Percentiles rank a stretch among this genome's conserved stretches.
phyloP scores from a whole-genome alignment of 2,797 vertebrate species.

The Cetoscarus ocellatus region DNA sequence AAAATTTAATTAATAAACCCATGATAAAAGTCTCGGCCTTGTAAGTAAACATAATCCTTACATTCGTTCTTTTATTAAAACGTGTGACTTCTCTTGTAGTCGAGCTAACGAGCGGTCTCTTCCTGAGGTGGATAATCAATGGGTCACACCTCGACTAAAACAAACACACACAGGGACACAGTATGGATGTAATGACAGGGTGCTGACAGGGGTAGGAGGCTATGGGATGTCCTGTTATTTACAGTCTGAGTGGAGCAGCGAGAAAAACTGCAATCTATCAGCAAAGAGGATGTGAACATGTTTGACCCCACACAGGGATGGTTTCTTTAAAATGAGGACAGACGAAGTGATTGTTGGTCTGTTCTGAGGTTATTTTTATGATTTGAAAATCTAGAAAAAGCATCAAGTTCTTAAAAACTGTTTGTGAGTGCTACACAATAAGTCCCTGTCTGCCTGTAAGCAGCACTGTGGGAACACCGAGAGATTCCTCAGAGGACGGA shows the following conservation, averaged over 20 bases:
- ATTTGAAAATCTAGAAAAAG: no score
- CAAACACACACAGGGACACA: neutral
- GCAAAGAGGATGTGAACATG: no score
- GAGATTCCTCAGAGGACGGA: constrained; percentile 64
- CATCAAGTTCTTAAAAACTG: no score
- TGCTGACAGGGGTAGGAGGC: constrained; percentile 29
- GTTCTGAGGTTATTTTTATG: no score
- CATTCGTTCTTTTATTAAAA: neutral
- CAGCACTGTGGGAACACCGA: constrained; percentile 58
- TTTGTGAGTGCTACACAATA: constrained; percentile 44
- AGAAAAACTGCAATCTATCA: neutral
- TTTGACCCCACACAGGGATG: no score
- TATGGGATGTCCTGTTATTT: constrained; percentile 38
- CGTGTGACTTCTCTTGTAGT: neutral
- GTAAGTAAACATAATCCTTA: neutral
- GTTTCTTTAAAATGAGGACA: no score
- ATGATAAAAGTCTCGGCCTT: no score
- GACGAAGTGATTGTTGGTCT: no score
- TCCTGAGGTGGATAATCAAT: constrained; percentile 9
- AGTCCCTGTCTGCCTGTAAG: constrained; percentile 64
- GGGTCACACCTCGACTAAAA: constrained; percentile 4
- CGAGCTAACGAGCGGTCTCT: neutral
- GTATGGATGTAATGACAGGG: constrained; percentile 26
- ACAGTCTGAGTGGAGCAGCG: constrained; percentile 14
- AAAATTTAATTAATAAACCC: no score